phyloP scores from a whole-genome alignment of 2,888 invertebrate genomes.

The Campoletis raptor region DNA sequence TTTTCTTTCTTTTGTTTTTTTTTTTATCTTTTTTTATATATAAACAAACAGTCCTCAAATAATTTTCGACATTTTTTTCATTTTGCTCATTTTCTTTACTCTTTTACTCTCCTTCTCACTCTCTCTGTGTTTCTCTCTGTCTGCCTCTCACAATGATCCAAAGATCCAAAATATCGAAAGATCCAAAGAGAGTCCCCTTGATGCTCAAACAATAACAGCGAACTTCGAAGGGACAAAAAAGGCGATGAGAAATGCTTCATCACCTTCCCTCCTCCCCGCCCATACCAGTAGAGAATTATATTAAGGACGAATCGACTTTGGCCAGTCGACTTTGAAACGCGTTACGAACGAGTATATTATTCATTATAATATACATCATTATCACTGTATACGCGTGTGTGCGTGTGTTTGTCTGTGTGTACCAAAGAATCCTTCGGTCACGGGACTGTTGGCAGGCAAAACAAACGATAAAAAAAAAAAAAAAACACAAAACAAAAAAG shows the following conservation, averaged over 20 bases:
- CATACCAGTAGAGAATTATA: constrained; percentile 11
- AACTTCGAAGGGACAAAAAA: neutral
- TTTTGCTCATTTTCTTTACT: neutral
- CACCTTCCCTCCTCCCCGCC: neutral
- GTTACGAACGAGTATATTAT: constrained; percentile 60
- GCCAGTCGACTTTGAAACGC: constrained; percentile 53
- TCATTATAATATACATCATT: constrained; percentile 29
- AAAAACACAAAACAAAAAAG: neutral
- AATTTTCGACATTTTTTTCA: neutral
- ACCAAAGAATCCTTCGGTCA: constrained; percentile 1
- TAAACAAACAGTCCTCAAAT: neutral
- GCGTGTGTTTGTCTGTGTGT: constrained; percentile 47
- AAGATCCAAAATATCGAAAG: neutral
- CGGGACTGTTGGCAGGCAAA: constrained; percentile 37
- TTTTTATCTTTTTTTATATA: too few species aligned
- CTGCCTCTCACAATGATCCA: neutral
- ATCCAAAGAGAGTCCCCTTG: neutral
- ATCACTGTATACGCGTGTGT: constrained; percentile 32
- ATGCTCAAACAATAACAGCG: constrained; percentile 1
- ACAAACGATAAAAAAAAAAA: neutral
- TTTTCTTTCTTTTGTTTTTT: neutral
- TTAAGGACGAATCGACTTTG: constrained; percentile 37
- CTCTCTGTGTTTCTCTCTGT: neutral
- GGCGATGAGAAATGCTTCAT: constrained; percentile 13
- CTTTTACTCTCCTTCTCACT: neutral